Base-by-base conservation (phyloP, 2,888 invertebrate species). In the Pristionchus entomophagus region DNA sequence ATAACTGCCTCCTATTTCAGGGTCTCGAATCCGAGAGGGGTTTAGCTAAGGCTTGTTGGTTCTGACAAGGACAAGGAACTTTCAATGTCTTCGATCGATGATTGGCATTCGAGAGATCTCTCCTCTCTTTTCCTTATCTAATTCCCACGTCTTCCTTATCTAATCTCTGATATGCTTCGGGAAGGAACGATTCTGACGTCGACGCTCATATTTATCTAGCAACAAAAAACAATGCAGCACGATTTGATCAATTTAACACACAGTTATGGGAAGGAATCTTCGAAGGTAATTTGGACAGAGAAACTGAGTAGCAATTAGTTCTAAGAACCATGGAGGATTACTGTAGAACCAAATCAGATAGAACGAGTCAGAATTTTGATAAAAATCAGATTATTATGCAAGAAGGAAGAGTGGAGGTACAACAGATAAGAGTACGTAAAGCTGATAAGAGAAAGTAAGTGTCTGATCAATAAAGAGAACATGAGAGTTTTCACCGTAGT, bases 1-100 rank as follows among this genome's bases (percentile, higher is more conserved):
- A n/a, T 38, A 73, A 73, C 77, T 1, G 49, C 17, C 84, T 35
- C 45, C 41, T 65, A 84, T 84, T 92, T 91, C 87, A 93, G 88
- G 88, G 93, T 93, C 89, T 93, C 93, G 90, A 89, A 93, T 80
- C 90, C 88, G 87, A 93, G 91, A 62, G 93, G 92, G 59, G 92
- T 90, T 88, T 84, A 88, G 85, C 87, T 92, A 91, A 85, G 90
- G 89, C 82, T 90, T 88, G 87, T 90, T 90, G 82, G 89, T 85
- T 88, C 90, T 88, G 83, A 91, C 89, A 85, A 88, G 88, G 86
- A 92, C 90, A 86, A 91, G 86, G 87, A n/a, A n/a, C n/a, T n/a
- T n/a, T n/a, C n/a, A n/a, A n/a, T n/a, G n/a, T n/a, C n/a, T n/a
- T n/a, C n/a, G n/a, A n/a, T n/a, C n/a, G n/a, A n/a, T n/a, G n/a